Conservation (phyloP, 2,113 vertebrate genomes). For the Ciconia boyciana region DNA sequence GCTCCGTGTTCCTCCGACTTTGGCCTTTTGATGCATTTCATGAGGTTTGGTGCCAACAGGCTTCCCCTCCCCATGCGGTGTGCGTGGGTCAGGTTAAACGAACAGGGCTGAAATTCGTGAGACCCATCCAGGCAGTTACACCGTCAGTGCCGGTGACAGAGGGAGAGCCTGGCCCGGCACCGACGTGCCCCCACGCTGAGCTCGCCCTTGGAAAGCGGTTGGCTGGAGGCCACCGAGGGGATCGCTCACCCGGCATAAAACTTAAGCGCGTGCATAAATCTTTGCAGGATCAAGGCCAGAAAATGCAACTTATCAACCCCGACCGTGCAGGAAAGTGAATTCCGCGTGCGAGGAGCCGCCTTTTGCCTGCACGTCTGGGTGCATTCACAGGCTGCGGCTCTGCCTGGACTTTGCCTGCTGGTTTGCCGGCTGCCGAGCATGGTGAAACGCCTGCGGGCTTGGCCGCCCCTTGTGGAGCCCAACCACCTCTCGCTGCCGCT, state of each 20-base stretch:
- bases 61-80: rapidly evolving
- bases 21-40: neutral
- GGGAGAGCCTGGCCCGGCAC: neutral
- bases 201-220: neutral
- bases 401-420: neutral
- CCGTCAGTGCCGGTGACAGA: neutral
- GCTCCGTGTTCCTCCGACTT: neutral
- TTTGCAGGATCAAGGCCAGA: neutral
- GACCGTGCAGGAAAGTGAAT: neutral
- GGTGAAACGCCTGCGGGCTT: neutral
- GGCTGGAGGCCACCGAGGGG: neutral
- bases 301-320: neutral
- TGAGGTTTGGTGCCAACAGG: neutral
- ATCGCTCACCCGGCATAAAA: neutral
- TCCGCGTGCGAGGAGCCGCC: neutral
- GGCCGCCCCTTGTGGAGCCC: neutral
- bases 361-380: neutral
- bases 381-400: neutral
- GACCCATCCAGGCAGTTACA: neutral
- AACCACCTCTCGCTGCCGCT: neutral
- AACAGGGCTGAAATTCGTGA: neutral
- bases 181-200: rapidly evolving
- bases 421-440: neutral
- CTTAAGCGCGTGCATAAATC: neutral
- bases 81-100: neutral